Evolutionary conservation across 2,888 invertebrate species (phyloP), one percentile per base, ranked within the genome.

Genomic region (Leistus spinibarbis): DNA sequence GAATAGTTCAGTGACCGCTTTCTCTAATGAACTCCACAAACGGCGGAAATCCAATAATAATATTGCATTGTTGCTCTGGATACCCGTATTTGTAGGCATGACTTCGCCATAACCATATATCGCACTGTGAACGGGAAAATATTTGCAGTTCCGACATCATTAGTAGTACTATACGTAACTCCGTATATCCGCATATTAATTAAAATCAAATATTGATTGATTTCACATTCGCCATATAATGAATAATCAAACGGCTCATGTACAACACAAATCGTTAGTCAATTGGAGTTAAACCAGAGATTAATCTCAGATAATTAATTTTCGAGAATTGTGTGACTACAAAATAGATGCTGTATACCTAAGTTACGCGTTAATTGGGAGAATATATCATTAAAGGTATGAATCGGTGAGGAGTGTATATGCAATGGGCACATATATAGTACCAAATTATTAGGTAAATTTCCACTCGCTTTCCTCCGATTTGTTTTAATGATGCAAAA

Each of bases 1-100:
- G 62, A 62, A 19, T n/a, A 67, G 67, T 54, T 67, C 40, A 16
- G 13, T 67, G 67, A 19, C 67, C 67, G 67, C 67, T 67, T 67
- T 67, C 67, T 40, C 54, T 67, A 67, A 67, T 54, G 66, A 66
- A 66, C 20, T 66, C 66, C 19, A 23, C 62, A 62, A 62, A 62
- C 40, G 54, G 20, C 67, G 67, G 67, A 67, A 67, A 40, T 54
- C 40, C 54, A 67, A 67, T 53, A 17, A 40, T 54, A 54, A 67
- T 67, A 67, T 67, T 54, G 27, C 22, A 54, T 20, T 53, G 20
- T 40, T 54, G 54, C 20, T 40, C 67, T 54, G n/a, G 13, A 23
- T 64, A 54, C 66, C 40, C 54, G 54, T 67, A 54, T 40, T 40
- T 40, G 40, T 13, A n/a, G n/a, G n/a, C n/a, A n/a, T n/a, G n/a